Evolutionary conservation across 2,113 vertebrate species (phyloP).

Genomic region (Urocitellus parryii): DNA sequence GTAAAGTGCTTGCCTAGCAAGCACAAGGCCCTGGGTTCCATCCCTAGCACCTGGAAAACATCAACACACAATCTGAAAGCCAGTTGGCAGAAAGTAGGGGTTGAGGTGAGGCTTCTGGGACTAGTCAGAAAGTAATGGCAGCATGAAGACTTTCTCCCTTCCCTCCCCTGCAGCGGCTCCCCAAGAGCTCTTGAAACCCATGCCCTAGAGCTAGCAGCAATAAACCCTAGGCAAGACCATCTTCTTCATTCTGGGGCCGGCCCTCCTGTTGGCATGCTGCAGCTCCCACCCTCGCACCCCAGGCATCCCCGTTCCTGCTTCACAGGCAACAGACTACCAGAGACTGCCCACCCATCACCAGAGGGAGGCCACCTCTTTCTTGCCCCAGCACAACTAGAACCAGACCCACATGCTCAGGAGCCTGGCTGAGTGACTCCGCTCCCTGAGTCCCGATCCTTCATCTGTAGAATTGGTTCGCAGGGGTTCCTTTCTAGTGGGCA

Average conservation of each 20-base stretch:
- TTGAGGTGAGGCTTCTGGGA: neutral
- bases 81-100: too few relatives aligned
- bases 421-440: neutral
- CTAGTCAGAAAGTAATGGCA: neutral
- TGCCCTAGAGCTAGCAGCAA: neutral
- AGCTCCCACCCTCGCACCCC: neutral
- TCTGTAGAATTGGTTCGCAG: neutral
- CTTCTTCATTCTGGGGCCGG: neutral
- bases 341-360: neutral
- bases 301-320: neutral
- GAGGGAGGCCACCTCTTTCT: neutral
- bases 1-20: too few relatives aligned
- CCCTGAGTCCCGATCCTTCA: neutral
- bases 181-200: neutral
- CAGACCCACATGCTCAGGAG: neutral
- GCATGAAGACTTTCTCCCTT: neutral
- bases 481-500: neutral
- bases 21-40: too few relatives aligned
- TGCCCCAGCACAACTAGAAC: neutral
- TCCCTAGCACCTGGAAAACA: too few relatives aligned
- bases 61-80: too few relatives aligned
- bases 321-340: neutral
- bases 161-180: neutral
- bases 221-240: accelerated
- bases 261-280: neutral